Base-by-base conservation (phyloP, 2,113 vertebrate genomes). In the Ornithorhynchus anatinus region DNA sequence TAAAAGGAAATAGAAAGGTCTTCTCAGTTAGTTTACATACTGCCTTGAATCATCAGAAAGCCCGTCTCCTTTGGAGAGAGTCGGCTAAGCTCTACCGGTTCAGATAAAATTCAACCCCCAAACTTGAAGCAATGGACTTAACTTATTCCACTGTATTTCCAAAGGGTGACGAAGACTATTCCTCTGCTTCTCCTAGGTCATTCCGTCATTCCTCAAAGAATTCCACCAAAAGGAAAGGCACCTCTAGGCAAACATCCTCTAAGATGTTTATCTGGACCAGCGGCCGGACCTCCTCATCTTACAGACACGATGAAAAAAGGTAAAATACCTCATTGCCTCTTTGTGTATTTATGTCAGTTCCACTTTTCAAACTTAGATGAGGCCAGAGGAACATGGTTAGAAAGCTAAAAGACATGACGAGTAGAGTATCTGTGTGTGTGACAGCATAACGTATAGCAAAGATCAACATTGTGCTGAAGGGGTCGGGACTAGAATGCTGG, bases 201-300 rank as follows among this genome's bases (percentile, higher is more conserved):
- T 94, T 90, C 68, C 92, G 67, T 44, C 89, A 85, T 76, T 92
- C 92, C 78, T 84, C 84, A 72, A 77, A 64, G 77, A 92, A 85
- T 64, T 76, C 90, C 65, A 88, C 92, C 58, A 37, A 53, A 32
- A 93, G 84, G 82, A 92, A 82, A 91, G 82, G 84, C 80, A 88
- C 72, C 69, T 69, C 84, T 69, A 90, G 85, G 86, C 71, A 90
- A 61, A 82, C 88, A 81, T 84, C 90, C 62, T 90, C 92, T 92
- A 96, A 94, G 88, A 98, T 97, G 96, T 97, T 98, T 91, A 95
- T 97, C 89, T 94, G 96, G 92, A 95, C 96, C 77, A 95, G 95
- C 73, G 92, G 92, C 85, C 92, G 96, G 81, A 92, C 92, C 86
- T 87, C 79, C 80, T 87, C 93, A 79, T 86, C 91, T 75, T 86